Evolutionary conservation across 2,888 invertebrate genomes (phyloP).

Genomic region (Drosophila paramelanica): DNA sequence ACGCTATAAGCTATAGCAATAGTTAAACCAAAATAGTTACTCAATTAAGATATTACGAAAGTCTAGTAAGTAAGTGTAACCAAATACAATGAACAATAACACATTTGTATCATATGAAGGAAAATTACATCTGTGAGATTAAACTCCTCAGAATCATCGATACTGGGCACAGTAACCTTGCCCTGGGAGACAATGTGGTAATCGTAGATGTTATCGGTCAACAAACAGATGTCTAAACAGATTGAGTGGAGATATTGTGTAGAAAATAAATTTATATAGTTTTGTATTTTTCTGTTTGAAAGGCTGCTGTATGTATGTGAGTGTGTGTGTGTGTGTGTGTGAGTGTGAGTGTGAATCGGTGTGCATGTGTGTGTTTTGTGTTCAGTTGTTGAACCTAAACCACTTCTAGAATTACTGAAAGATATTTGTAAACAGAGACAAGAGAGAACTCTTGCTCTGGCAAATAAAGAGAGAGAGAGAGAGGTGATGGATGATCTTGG

Average conservation of each 20-base stretch:
- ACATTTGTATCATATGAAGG: conserved; percentile 43
- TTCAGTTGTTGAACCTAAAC: conserved; percentile 67
- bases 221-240: conserved; percentile 86
- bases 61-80: conserved; percentile 44
- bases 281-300: conserved; percentile 1
- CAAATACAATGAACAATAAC: conserved; percentile 44
- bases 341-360: conserved; percentile 22
- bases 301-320: conserved; percentile 37
- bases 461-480: conserved; percentile 29
- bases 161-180: conserved; percentile 95
- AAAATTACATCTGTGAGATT: conserved; percentile 91
- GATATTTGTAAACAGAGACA: conserved; percentile 27
- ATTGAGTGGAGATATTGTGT: conserved; percentile 35
- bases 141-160: conserved; percentile 97
- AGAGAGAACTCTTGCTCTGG: conserved; percentile 30
- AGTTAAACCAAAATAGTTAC: conserved; percentile 68
- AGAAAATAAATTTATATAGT: conserved; percentile 44
- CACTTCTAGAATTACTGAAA: conserved; percentile 59
- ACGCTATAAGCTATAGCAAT: conserved; percentile 50
- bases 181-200: conserved; percentile 97
- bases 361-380: conserved; percentile 39
- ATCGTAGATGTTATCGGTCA: conserved; percentile 92
- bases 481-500: conserved; percentile 31
- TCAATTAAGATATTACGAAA: conserved; percentile 54
- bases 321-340: conserved; percentile 39